These are phyloP conservation scores for Dione juno DNA, from an alignment of 2,888 invertebrate species.

Conservation along the genomic window DNA sequence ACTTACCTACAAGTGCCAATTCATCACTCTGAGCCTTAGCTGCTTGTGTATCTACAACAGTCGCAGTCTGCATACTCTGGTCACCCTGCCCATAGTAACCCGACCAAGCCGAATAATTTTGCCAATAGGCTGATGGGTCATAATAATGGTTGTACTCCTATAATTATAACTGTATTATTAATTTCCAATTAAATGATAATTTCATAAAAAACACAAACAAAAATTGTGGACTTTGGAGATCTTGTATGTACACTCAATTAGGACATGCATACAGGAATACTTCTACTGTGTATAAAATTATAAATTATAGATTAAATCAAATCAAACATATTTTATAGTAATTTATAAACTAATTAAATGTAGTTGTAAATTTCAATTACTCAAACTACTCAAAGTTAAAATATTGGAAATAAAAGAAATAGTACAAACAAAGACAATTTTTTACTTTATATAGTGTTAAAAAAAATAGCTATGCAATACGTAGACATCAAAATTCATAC, in stretches of 20 bases:
- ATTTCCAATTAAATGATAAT: not conserved
- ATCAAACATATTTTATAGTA: too few relatives aligned
- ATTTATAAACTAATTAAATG: too few relatives aligned
- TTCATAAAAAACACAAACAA: not conserved
- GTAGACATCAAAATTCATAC: conserved; percentile 61
- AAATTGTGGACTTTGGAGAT: not conserved
- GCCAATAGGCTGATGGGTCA: conserved; percentile 93
- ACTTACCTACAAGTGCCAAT: conserved; percentile 88
- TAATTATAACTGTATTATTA: conserved; percentile 62
- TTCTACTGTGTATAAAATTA: not conserved
- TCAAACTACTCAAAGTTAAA: not conserved
- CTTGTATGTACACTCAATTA: not conserved
- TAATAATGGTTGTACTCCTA: conserved; percentile 90
- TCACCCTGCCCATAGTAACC: conserved; percentile 89
- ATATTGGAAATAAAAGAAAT: not conserved
- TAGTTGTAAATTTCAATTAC: too few relatives aligned
- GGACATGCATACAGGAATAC: not conserved
- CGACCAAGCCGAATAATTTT: conserved; percentile 92
- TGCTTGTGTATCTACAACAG: conserved; percentile 62
- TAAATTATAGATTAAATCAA: not conserved
- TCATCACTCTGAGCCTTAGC: conserved; percentile 84
- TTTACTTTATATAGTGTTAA: too few relatives aligned
- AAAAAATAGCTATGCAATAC: too few relatives aligned
- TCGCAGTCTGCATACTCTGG: conserved; percentile 63
- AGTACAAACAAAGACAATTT: not conserved